Evolutionary conservation across 2,888 invertebrate species (phyloP), one percentile per base, ranked within the genome.

Genomic region (Erebia epiphron): DNA sequence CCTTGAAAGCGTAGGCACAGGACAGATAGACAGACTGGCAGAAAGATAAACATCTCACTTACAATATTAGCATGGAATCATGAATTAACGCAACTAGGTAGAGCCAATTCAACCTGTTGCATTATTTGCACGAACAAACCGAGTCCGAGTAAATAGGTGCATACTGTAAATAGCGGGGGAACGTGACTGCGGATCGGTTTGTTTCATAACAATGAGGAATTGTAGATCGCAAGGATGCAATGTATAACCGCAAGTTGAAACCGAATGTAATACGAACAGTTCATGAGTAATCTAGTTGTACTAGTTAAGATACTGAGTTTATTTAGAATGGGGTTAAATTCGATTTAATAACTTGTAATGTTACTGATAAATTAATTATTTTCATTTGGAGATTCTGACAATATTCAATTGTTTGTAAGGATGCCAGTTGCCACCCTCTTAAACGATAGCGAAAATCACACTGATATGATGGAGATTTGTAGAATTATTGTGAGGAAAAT

Each of bases 121-220:
- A 71, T 70, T 71, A 76, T 75, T 79, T 80, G 80, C 77, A 82
- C 78, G 82, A 85, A 84, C 79, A 80, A 77, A 75, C 75, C 74
- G 77, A 60, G 46, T 66, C 74, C 77, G 78, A 78, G 46, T 46
- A 46, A 46, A 46, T 46, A 46, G 79, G 79, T 76, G 78, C 79
- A 78, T 78, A 78, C 77, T 79, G 79, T 77, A 79, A 79, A 78
- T 77, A 67, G 49, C 49, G 49, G 14, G 3, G 46, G 69, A 85
- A 89, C 90, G 89, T 90, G 88, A 86, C 87, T 82, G 80, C 78
- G 74, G 73, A 76, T 75, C 78, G 81, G 80, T 83, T 75, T 75
- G 77, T 90, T 90, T 89, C 89, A 88, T 83, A 90, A 67, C 67
- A 67, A 64, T 54, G 52, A 63, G 26, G 50, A 54, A 64, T 54